Evolutionary conservation across 2,797 vertebrate genomes (phyloP), one percentile per base, ranked within the genome.

Genomic region (Columba guinea): DNA sequence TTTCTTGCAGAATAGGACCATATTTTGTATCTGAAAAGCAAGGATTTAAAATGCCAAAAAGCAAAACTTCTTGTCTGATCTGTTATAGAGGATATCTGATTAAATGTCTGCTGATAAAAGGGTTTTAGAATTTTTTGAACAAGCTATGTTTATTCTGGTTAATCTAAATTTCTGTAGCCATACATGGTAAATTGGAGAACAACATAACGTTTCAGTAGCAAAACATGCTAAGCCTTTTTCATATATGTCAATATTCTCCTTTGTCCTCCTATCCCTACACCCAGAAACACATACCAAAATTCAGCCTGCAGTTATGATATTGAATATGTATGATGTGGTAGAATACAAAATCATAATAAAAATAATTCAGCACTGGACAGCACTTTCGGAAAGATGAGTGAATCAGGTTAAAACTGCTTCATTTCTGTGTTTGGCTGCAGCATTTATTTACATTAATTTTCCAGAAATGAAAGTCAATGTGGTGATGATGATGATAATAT

Each of bases 311-410:
- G 71, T 91, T 87, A 53, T 20, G 69, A 26, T n/a, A 55, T 6
- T 69, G 77, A 84, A 86, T 79, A 67, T 53, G 27, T 91, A 83
- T 94, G 62, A 92, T 55, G 20, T 23, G 51, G n/a, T 58, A 74
- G 84, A 93, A 78, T 89, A 93, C 48, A 95, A 93, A 95, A 94
- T 84, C 80, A 46, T 46, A 46, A 46, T 46, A 94, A 95, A 87
- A 87, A 93, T 84, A 95, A 89, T 97, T 97, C 95, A 97, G 94
- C 90, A 96, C 94, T 96, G 97, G 95, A 96, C 92, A 97, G 96
- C 91, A 95, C 90, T 97, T 96, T 92, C 34, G 30, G 7, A 76
- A 88, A 93, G 59, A 65, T 1, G 2, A 87, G 60, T 79, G 60
- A 94, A 77, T 96, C 59, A 81, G 71, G 73, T 94, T 87, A 89